Base-by-base conservation (phyloP, 2,888 invertebrate species). In the Aromia moschata region DNA sequence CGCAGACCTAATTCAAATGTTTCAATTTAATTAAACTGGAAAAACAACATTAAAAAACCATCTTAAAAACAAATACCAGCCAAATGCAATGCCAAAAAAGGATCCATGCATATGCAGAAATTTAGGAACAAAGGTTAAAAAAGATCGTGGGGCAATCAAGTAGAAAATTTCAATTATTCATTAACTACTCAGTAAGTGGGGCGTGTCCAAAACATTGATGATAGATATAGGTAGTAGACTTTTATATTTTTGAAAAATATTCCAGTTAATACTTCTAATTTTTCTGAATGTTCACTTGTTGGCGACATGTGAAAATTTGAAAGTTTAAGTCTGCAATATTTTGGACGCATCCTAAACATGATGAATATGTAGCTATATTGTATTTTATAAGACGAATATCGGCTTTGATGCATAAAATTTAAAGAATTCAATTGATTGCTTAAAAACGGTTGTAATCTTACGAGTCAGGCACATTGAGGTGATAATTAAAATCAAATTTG, bases 1-100 rank as follows among this genome's bases (percentile, higher is more conserved):
- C 49, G 49, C 49, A 49, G 49, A 49, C 49, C 49, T 49, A 49
- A 49, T 49, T 38, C 12, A 49, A 49, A 18, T 49, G 38, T 49
- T 38, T 47, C 44, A 58, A 14, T 59, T 14, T 47, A 56, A 68
- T 62, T 60, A 55, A 60, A 61, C 65, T 58, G 62, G 41, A 65
- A 53, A 53, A 65, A 65, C 59, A 70, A 69, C 67, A 69, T 60
- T 65, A 64, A 69, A 65, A 70, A 64, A 56, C 43, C 55, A 65
- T 65, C 63, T 63, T 71, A 72, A 74, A 77, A 77, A 80, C 78
- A 79, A 73, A 73, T 74, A 79, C 73, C 80, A 79, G 79, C 79
- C 79, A 79, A 72, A 80, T 80, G 80, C 80, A 79, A 80, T 76
- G 80, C 80, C 78, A 80, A 79, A 77, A 76, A 76, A 77, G 77